phyloP scores from a whole-genome alignment of 2,888 invertebrate genomes.

The Hypomecis punctinalis region DNA sequence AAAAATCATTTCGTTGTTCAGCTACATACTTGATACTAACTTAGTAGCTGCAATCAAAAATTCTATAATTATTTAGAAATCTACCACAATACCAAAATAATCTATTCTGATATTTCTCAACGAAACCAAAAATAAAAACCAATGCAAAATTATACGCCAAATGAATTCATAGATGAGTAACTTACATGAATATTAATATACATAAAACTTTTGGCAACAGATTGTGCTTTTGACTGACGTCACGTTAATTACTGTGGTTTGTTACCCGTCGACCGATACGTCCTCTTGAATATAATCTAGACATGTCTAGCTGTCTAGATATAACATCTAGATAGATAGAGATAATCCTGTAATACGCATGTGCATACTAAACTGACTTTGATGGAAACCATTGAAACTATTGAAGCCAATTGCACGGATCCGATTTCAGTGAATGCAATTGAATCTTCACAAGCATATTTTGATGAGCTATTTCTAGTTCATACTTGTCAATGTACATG shows the following conservation, averaged over 20 bases:
- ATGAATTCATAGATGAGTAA: slow-evolving; percentile 5
- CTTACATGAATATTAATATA: not conserved
- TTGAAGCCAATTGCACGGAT: slow-evolving; percentile 42
- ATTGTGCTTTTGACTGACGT: slow-evolving; percentile 42
- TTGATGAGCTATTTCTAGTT: slow-evolving; percentile 3
- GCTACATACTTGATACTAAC: too few relatives aligned
- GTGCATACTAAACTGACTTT: slow-evolving; percentile 50
- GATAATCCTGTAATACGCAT: slow-evolving; percentile 62
- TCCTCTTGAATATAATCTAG: slow-evolving; percentile 68
- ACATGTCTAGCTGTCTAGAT: slow-evolving; percentile 45
- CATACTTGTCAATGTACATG: too few relatives aligned
- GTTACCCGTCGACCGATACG: slow-evolving; percentile 65
- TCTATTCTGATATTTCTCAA: too few relatives aligned
- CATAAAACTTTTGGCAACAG: slow-evolving; percentile 25
- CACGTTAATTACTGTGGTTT: slow-evolving; percentile 51
- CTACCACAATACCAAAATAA: too few relatives aligned
- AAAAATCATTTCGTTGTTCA: too few relatives aligned
- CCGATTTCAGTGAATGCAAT: slow-evolving; percentile 40
- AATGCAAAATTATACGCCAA: not conserved
- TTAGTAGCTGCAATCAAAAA: too few relatives aligned
- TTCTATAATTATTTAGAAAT: too few relatives aligned
- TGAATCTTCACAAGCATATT: not conserved
- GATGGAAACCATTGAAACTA: slow-evolving; percentile 42
- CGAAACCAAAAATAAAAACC: too few relatives aligned
- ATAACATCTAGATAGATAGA: slow-evolving; percentile 66